Conservation (phyloP, 2,797 vertebrate genomes). For the Luscinia megarhynchos region DNA sequence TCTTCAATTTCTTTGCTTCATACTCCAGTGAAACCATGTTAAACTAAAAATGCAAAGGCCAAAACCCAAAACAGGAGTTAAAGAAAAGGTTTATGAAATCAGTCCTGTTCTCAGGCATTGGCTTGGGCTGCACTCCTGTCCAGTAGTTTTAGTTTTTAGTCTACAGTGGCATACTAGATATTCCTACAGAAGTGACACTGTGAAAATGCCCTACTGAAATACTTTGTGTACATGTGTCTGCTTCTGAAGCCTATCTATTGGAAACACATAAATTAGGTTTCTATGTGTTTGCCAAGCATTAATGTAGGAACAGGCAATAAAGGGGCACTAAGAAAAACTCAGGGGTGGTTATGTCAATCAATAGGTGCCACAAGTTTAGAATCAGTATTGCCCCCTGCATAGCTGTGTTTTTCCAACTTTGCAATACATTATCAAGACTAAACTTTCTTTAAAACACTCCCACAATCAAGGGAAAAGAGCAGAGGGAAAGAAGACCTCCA, state of each 20-base stretch:
- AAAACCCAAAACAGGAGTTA: neutral
- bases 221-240: fast-evolving
- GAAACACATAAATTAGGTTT: neutral
- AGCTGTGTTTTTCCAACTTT: neutral
- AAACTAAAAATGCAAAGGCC: neutral
- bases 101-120: neutral
- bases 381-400: fast-evolving
- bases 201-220: neutral
- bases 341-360: neutral
- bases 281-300: neutral
- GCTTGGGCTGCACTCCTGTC: neutral
- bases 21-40: neutral
- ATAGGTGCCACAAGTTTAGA: neutral
- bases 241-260: neutral
- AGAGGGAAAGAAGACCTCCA: neutral
- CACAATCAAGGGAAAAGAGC: neutral
- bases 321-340: neutral
- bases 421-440: neutral
- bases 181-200: neutral
- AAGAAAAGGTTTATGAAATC: neutral
- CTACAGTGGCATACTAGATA: neutral
- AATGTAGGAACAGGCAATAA: neutral
- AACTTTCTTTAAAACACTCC: neutral
- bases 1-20: neutral
- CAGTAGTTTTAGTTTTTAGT: neutral